Conservation (phyloP, 2,113 vertebrate genomes). For the Galemys pyrenaicus region DNA sequence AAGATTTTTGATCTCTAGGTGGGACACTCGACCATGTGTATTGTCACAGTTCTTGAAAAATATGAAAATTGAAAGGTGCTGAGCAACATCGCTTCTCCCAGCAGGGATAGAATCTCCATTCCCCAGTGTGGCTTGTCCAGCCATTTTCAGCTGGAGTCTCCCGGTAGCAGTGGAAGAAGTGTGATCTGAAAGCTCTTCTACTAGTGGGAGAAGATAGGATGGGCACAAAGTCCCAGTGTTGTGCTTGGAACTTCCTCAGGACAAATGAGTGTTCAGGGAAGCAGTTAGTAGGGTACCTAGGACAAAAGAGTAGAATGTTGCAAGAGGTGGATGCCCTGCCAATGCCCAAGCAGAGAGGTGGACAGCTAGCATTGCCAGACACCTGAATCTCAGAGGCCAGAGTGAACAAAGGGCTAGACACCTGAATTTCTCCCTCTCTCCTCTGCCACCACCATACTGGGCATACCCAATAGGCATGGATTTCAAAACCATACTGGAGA, state of each 20-base stretch:
- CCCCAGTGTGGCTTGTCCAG: neutral
- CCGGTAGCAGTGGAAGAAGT: neutral
- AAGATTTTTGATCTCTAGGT: neutral
- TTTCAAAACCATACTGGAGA: neutral
- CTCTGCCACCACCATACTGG: no score
- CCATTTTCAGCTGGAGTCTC: neutral
- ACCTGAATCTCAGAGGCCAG: neutral
- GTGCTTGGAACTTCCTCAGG: no score
- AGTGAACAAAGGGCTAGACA: neutral
- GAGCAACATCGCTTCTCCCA: neutral
- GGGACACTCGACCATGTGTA: neutral
- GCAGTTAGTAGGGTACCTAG: neutral
- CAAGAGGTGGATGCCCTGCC: no score
- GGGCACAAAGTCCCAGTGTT: neutral
- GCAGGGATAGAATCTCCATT: neutral
- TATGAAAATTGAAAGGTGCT: neutral
- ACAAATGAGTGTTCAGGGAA: neutral
- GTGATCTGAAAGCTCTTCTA: neutral
- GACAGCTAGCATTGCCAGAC: neutral
- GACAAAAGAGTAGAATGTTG: neutral
- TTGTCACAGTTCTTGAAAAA: slow-evolving; percentile 2
- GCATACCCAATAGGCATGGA: accelerated
- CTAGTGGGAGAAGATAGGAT: neutral
- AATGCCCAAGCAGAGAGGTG: neutral
- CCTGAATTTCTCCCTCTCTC: neutral